phyloP scores from a whole-genome alignment of 2,888 invertebrate species.

The Muscina levida region DNA sequence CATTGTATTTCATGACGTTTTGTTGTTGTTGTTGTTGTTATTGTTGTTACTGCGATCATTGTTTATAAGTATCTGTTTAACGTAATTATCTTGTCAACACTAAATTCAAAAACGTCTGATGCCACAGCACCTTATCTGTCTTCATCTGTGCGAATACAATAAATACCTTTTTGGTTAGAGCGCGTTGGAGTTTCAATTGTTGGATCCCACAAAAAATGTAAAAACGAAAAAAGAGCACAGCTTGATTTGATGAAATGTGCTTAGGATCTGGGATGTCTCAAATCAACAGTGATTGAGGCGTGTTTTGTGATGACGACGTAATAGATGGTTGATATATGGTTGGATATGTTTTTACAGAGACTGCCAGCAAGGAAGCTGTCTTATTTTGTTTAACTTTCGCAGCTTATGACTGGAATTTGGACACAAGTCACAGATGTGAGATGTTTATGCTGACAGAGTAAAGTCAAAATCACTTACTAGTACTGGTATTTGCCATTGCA shows the following conservation, averaged over 20 bases:
- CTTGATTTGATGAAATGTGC: constrained; percentile 34
- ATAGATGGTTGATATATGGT: not conserved
- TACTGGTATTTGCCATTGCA: too few species aligned
- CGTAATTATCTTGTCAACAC: constrained; percentile 67
- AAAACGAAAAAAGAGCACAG: not conserved
- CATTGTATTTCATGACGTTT: constrained; percentile 33
- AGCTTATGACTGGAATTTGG: too few species aligned
- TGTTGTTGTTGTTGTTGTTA: constrained; percentile 1
- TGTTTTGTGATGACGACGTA: constrained; percentile 18
- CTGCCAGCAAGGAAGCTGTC: too few species aligned
- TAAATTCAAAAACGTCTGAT: constrained; percentile 58
- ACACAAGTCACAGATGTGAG: too few species aligned
- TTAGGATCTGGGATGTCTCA: constrained; percentile 21
- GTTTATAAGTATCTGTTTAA: constrained; percentile 60
- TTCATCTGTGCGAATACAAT: constrained; percentile 48
- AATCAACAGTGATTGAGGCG: constrained; percentile 28
- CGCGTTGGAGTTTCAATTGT: not conserved
- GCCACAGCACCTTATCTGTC: constrained; percentile 53
- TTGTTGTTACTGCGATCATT: constrained; percentile 39
- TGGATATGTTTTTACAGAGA: not conserved
- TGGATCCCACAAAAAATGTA: not conserved
- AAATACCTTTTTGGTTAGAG: constrained; percentile 3
- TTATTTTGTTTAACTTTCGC: too few species aligned
- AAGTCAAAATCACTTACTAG: too few species aligned
- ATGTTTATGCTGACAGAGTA: too few species aligned